Evolutionary conservation across 2,888 invertebrate species (phyloP).

Genomic region (Diplolepis rosae): DNA sequence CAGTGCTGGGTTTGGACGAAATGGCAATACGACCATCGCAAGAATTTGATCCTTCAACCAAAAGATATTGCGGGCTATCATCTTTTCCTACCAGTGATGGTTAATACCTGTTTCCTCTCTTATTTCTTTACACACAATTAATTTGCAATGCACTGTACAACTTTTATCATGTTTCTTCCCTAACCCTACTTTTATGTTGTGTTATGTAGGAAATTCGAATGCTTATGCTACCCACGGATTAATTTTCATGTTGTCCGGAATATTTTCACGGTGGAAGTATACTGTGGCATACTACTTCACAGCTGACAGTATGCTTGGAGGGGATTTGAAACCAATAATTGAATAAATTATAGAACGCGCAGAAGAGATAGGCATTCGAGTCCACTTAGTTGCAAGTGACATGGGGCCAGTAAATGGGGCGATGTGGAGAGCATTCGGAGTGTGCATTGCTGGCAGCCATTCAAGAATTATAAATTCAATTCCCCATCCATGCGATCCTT

Average conservation of each 20-base stretch:
- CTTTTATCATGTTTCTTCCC: too few relatives aligned
- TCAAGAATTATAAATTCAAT: conserved; percentile 33
- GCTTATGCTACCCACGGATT: conserved; percentile 53
- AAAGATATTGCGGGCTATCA: conserved; percentile 32
- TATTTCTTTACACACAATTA: too few relatives aligned
- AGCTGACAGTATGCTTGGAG: conserved; percentile 50
- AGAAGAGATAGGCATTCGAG: conserved; percentile 50
- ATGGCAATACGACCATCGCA: conserved; percentile 38
- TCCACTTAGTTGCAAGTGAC: conserved; percentile 52
- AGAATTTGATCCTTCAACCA: conserved; percentile 36
- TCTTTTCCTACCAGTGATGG: conserved; percentile 32
- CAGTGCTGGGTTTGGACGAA: conserved; percentile 45
- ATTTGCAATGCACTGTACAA: too few relatives aligned
- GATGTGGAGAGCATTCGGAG: conserved; percentile 48
- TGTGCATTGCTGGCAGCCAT: conserved; percentile 38
- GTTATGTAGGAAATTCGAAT: neutral
- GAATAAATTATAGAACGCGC: conserved; percentile 44
- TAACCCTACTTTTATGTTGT: too few relatives aligned
- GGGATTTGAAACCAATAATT: conserved; percentile 45
- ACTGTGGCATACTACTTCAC: too few relatives aligned
- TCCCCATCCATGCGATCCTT: conserved; percentile 44
- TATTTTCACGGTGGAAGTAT: conserved; percentile 57
- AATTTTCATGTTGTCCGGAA: conserved; percentile 57
- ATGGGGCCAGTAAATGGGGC: conserved; percentile 55
- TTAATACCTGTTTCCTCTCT: too few relatives aligned